Base-by-base conservation (phyloP, 2,888 invertebrate genomes). In the Apoderus coryli region DNA sequence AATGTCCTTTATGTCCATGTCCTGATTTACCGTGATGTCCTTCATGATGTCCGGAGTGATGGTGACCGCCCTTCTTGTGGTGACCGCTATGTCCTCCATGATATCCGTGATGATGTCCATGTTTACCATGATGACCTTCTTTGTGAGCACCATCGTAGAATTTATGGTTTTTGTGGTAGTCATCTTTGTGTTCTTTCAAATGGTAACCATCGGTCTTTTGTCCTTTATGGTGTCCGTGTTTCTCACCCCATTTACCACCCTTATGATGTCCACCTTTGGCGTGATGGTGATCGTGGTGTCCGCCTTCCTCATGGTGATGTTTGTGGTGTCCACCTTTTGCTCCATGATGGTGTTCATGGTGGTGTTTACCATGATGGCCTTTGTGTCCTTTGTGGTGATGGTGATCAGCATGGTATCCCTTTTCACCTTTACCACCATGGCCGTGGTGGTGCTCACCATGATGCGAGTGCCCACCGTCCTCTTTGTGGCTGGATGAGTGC, bases 11-110 rank as follows among this genome's bases (percentile, higher is more conserved):
- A 48, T 79, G 73, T 52, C 76, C 75, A 44, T 81, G 72, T 7
- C 78, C 80, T 45, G 79, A 76, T 59, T 81, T 79, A 23, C 79
- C 80, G 50, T 79, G 75, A 47, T 79, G 76, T 47, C 78, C 78
- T 45, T 77, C 76, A 51, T 80, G 76, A 47, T 78, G 72, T 5
- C 75, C 80, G 38, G 74, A 72, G 49, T 81, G 77, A 53, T 79
- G 73, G 47, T 76, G 73, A 2, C 72, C 76, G 4, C 81, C 81
- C 59, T 82, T 79, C 60, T 81, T 79, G 56, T 80, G 78, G 39
- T 74, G 76, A 2, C 77, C 80, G 36, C 70, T 73, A 44, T 82
- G 76, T 54, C 71, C 72, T 38, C 72, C 74, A 49, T 82, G 80
- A 49, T 81, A 74, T 16, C 76, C 76, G 48, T 81, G 74, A 58